Evolutionary conservation across 2,888 invertebrate species (phyloP).

Genomic region (Himalopsyche japonica): DNA sequence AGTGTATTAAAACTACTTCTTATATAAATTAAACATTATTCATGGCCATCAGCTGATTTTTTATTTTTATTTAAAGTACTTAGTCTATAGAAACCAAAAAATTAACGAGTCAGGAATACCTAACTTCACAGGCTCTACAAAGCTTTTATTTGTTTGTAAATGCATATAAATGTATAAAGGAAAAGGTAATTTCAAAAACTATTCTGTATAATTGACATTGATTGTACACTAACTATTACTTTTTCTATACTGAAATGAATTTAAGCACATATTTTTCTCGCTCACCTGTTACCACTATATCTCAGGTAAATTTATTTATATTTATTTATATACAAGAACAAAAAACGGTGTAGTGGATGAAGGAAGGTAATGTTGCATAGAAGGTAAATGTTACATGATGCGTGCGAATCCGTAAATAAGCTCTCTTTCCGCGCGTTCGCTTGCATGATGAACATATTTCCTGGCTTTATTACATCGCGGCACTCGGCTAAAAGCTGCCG

Average conservation of each 20-base stretch:
- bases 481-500: neutral
- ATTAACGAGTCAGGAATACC: too few relatives aligned
- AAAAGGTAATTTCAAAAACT: too few relatives aligned
- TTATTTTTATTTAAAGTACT: too few relatives aligned
- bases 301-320: constrained; percentile 15
- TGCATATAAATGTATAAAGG: too few relatives aligned
- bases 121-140: too few relatives aligned
- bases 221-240: too few relatives aligned
- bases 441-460: constrained; percentile 12
- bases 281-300: neutral
- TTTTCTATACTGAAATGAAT: neutral
- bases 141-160: too few relatives aligned
- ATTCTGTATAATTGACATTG: too few relatives aligned
- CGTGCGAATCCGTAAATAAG: constrained; percentile 22
- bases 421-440: constrained; percentile 16
- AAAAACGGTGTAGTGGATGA: constrained; percentile 6
- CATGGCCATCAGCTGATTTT: too few relatives aligned
- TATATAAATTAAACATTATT: too few relatives aligned
- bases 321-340: constrained; percentile 12
- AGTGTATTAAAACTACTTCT: too few relatives aligned
- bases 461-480: neutral
- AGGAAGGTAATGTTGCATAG: constrained; percentile 20
- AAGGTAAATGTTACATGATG: constrained; percentile 19
- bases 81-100: too few relatives aligned
- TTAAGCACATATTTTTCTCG: neutral